Base-by-base conservation (phyloP, 2,797 vertebrate species). In the Fundulus diaphanus region DNA sequence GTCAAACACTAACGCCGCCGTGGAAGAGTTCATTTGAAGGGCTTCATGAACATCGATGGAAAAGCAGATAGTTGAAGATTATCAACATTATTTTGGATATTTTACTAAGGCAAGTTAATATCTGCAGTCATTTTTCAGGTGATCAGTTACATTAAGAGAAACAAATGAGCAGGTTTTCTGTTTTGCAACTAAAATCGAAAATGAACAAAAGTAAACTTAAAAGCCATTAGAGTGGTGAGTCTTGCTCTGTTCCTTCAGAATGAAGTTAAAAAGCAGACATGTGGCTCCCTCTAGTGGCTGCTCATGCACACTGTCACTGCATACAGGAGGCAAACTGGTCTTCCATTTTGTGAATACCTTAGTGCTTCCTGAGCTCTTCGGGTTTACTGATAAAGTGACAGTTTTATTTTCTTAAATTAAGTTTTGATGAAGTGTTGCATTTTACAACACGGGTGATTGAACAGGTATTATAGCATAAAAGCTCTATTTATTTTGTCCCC, bases 261-360 rank as follows among this genome's bases (percentile, higher is more conserved):
- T n/a, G n/a, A 59, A 49, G n/a, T 70, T 27, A 33, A 61, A 18
- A 57, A 31, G 18, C 33, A n/a, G 52, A 24, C 27, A 0, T 35
- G 18, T 85, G 82, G 91, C 90, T 68, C 91, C 92, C 83, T 84
- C 93, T 90, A 73, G 91, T 93, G 93, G 90, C 82, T 5, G 44
- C 70, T 72, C 5, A 1, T n/a, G 0, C 52, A 66, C 54, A 18
- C 77, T 8, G 2, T 68, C 27, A 18, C n/a, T 9, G 63, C 4
- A 31, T 2, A 40, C 40, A 72, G 7, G 3, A 13, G 22, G 13
- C 72, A 40, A 49, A 29, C 42, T 1, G 0, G 68, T 59, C 89
- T 90, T 89, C 89, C 89, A 91, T 93, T 91, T 91, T 91, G 89
- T 85, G 74, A 37, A 44, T 85, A 48, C 48, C 24, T 74, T 46